These are phyloP conservation scores for Menura novaehollandiae DNA, from an alignment of 2,113 vertebrate species.

Conservation along the genomic window DNA sequence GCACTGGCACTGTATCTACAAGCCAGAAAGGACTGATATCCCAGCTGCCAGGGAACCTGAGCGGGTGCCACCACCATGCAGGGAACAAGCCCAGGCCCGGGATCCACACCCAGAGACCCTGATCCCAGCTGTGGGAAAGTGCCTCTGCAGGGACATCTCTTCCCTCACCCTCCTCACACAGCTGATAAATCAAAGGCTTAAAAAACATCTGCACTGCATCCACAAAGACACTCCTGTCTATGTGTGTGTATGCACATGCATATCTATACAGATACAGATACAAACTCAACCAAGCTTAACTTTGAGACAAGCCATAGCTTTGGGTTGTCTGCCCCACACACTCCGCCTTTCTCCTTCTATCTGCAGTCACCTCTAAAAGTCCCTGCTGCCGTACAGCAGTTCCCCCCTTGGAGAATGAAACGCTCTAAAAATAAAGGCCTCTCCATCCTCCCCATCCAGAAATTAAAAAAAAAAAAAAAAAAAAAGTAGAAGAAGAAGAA, in stretches of 20 bases:
- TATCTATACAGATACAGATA: neutral
- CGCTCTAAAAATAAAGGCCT: slow-evolving; percentile 17
- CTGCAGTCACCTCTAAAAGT: slow-evolving; percentile 13
- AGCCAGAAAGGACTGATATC: neutral
- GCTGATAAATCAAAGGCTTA: neutral
- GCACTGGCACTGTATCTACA: accelerated
- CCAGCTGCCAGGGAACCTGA: neutral
- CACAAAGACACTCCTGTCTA: neutral
- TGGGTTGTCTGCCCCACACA: neutral
- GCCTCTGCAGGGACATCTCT: neutral
- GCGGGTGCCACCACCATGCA: accelerated
- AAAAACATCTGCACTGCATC: neutral
- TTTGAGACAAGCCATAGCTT: neutral
- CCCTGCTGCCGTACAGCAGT: neutral
- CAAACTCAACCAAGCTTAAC: neutral
- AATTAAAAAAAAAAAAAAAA: neutral
- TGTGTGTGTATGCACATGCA: neutral
- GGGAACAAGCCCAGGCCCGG: neutral
- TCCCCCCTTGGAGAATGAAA: neutral
- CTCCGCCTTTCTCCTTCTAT: neutral
- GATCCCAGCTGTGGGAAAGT: neutral
- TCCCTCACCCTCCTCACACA: neutral
- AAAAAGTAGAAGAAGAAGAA: neutral
- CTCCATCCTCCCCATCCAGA: neutral
- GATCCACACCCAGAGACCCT: neutral